These are phyloP conservation scores for Myotis daubentonii DNA, from an alignment of 2,797 vertebrate species.

Conservation along the genomic window DNA sequence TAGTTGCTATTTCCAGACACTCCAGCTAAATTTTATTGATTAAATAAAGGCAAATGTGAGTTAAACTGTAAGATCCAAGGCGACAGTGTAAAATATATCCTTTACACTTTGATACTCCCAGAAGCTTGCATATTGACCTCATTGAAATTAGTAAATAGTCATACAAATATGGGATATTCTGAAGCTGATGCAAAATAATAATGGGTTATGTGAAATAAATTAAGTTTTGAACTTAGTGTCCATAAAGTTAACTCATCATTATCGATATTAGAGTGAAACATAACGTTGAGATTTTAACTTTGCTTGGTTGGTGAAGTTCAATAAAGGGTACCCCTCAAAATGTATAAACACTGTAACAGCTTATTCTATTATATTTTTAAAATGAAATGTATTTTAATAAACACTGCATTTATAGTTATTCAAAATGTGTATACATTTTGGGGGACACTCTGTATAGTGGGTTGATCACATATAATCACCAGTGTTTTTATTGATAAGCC, in stretches of 20 bases:
- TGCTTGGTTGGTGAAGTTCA: not conserved
- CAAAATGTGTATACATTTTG: too few species aligned
- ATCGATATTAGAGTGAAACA: conserved; percentile 5
- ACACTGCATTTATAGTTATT: too few species aligned
- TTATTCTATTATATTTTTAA: too few species aligned
- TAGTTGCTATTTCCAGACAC: not conserved
- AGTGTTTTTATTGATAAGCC: not conserved
- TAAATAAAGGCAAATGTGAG: not conserved
- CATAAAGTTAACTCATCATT: not conserved
- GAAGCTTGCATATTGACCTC: not conserved
- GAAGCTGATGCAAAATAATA: not conserved
- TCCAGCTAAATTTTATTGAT: not conserved
- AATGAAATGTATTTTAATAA: too few species aligned
- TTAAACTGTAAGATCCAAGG: not conserved
- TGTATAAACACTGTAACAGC: too few species aligned
- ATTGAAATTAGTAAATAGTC: conserved; percentile 13
- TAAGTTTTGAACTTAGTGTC: not conserved
- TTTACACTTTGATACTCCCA: not conserved
- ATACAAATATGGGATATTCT: not conserved
- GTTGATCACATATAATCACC: not conserved
- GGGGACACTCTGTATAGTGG: too few species aligned
- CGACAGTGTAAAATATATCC: not conserved
- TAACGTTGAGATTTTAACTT: conserved; percentile 7
- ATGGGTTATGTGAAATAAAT: not conserved
- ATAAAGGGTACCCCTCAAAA: too few species aligned